Percentiles rank a stretch among this genome's conserved stretches.
Conservation (phyloP, 1,140 invertebrate species). For the Diabrotica undecimpunctata region DNA sequence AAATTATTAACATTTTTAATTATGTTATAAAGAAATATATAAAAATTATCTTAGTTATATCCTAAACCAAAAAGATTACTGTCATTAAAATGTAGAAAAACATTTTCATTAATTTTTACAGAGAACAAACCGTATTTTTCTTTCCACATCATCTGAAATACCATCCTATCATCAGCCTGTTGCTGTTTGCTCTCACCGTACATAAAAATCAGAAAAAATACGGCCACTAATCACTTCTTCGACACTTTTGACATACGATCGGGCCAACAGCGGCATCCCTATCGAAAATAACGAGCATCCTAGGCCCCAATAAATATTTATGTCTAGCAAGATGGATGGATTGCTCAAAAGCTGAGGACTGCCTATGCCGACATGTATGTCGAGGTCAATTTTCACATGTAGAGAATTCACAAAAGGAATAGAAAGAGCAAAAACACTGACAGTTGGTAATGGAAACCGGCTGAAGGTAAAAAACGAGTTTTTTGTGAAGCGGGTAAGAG, state of each 20-base stretch:
- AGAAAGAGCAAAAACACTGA: too few species aligned
- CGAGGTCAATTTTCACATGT: not conserved
- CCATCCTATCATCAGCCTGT: conserved; percentile 11
- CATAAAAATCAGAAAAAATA: not conserved
- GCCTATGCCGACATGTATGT: not conserved
- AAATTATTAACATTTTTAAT: too few species aligned
- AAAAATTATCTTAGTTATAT: too few species aligned
- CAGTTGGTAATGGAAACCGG: too few species aligned
- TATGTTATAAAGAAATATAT: too few species aligned
- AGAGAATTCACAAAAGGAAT: not conserved
- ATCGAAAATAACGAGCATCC: conserved; percentile 7
- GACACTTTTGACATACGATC: conserved; percentile 14
- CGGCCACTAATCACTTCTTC: conserved; percentile 11
- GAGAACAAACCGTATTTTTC: not conserved
- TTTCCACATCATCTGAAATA: not conserved
- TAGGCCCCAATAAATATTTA: conserved; percentile 12
- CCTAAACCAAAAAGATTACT: too few species aligned
- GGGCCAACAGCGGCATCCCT: not conserved
- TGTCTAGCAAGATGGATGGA: conserved; percentile 11
- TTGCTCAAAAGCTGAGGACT: conserved; percentile 1
- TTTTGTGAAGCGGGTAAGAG: too few species aligned
- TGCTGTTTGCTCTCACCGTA: not conserved
- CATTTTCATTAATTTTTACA: too few species aligned
- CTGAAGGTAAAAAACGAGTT: too few species aligned
- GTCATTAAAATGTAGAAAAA: too few species aligned